A percentile compares a stretch with the other conserved stretches of the same genome.
These are phyloP conservation scores for Zoanthus sociatus DNA, from an alignment of 92 coral and sea anemone species.

Conservation along the genomic window DNA sequence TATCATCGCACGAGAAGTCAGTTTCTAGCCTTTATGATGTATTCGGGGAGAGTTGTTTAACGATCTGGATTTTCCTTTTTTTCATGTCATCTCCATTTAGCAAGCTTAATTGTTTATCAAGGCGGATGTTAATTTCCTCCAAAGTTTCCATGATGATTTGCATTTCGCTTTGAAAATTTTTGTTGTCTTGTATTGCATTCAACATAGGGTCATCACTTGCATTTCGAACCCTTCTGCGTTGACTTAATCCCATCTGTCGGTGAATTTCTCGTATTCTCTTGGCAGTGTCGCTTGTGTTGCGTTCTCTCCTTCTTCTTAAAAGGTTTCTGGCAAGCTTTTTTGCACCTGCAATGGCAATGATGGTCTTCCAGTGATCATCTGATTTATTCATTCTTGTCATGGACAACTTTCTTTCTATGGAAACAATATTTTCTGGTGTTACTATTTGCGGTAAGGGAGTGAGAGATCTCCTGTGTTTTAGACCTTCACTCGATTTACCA, in stretches of 20 bases:
- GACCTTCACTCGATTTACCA: background rate
- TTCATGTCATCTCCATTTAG: constrained; percentile 4
- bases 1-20: too few species aligned
- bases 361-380: background rate
- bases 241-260: constrained; percentile 36
- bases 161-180: constrained; percentile 30
- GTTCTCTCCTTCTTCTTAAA: background rate
- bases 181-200: constrained; percentile 10
- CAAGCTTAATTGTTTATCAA: constrained; percentile 32
- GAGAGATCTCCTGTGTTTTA: background rate
- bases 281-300: constrained; percentile 4
- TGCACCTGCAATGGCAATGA: constrained; percentile 3
- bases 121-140: constrained; percentile 35
- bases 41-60: background rate
- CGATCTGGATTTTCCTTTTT: background rate
- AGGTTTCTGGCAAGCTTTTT: constrained; percentile 26
- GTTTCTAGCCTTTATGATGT: constrained; percentile 17
- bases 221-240: constrained; percentile 33
- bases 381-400: background rate
- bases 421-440: background rate
- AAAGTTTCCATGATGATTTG: constrained; percentile 33
- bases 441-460: background rate
- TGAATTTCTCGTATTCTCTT: constrained; percentile 40
- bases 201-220: background rate
- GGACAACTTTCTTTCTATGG: background rate